A percentile compares a stretch with the other conserved stretches of the same genome.
Evolutionary conservation across 1,140 invertebrate species (phyloP).

Genomic region (Aphaenogaster floridana): DNA sequence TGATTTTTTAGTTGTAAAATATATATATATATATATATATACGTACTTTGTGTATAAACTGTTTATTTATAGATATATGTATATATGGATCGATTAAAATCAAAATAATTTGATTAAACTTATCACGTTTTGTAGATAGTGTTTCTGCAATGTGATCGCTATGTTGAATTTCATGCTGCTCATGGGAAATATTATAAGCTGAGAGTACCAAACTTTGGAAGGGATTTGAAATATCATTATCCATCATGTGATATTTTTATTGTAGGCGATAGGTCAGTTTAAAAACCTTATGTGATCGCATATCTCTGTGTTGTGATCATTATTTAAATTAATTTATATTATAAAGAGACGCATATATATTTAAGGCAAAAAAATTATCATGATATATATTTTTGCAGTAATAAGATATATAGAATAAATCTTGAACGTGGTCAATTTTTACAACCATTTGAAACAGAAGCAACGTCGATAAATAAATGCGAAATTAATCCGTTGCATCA

Average conservation of each 20-base stretch:
- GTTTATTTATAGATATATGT: not conserved
- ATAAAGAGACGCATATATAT: slow-evolving; percentile 20
- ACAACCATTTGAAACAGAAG: slow-evolving; percentile 92
- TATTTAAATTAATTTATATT: slow-evolving; percentile 46
- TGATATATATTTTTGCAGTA: slow-evolving; percentile 85
- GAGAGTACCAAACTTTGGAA: slow-evolving; percentile 97
- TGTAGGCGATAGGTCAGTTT: slow-evolving; percentile 91
- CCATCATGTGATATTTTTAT: slow-evolving; percentile 97
- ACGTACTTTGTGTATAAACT: too few relatives aligned
- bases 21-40: not conserved
- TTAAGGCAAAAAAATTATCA: slow-evolving; percentile 86
- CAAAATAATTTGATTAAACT: slow-evolving; percentile 10
- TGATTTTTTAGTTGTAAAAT: slow-evolving; percentile 33
- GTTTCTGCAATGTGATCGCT: slow-evolving; percentile 94
- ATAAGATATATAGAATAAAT: slow-evolving; percentile 98
- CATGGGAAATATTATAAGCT: slow-evolving; percentile 96
- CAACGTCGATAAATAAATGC: slow-evolving; percentile 94
- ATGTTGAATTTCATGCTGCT: slow-evolving; percentile 98
- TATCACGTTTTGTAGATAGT: slow-evolving; percentile 88
- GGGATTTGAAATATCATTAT: slow-evolving; percentile 97
- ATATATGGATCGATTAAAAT: not conserved
- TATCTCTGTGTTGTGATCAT: slow-evolving; percentile 29
- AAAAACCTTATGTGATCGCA: not conserved
- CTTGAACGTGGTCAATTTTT: slow-evolving; percentile 98
- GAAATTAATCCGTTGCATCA: slow-evolving; percentile 96